Conservation (phyloP, 2,888 invertebrate genomes). For the Pediacus dermestoides region DNA sequence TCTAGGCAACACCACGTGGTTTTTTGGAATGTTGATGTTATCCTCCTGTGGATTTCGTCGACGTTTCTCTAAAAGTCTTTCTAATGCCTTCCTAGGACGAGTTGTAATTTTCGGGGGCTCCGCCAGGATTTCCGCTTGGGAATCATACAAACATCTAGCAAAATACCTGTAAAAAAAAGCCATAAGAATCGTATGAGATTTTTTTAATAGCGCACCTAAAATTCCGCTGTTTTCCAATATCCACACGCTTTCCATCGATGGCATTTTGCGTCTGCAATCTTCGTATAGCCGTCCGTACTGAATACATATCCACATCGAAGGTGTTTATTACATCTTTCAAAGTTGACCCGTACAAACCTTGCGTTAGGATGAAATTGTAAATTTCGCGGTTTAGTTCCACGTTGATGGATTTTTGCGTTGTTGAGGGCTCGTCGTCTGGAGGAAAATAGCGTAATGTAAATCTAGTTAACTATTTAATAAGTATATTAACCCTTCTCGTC, state of each 20-base stretch:
- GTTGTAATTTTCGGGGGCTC: conserved; percentile 14
- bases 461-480: conserved; percentile 17
- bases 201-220: conserved; percentile 32
- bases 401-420: conserved; percentile 17
- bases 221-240: conserved; percentile 36
- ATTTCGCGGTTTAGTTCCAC: conserved; percentile 31
- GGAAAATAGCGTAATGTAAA: too few species aligned
- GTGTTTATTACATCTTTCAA: conserved; percentile 29
- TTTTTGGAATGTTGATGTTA: conserved; percentile 5
- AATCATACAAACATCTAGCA: conserved; percentile 22
- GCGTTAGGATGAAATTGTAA: conserved; percentile 33
- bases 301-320: conserved; percentile 35
- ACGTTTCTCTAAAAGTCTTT: too few species aligned
- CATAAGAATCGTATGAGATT: not conserved
- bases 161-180: conserved; percentile 27
- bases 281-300: conserved; percentile 31
- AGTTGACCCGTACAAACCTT: conserved; percentile 34
- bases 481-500: conserved; percentile 29
- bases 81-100: too few species aligned
- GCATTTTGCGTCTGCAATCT: conserved; percentile 31
- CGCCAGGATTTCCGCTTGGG: conserved; percentile 10
- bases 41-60: too few species aligned
- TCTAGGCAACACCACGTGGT: too few species aligned
- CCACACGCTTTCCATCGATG: conserved; percentile 30
- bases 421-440: not conserved